Conservation (phyloP, 2,888 invertebrate species). For the Diaperis boleti region DNA sequence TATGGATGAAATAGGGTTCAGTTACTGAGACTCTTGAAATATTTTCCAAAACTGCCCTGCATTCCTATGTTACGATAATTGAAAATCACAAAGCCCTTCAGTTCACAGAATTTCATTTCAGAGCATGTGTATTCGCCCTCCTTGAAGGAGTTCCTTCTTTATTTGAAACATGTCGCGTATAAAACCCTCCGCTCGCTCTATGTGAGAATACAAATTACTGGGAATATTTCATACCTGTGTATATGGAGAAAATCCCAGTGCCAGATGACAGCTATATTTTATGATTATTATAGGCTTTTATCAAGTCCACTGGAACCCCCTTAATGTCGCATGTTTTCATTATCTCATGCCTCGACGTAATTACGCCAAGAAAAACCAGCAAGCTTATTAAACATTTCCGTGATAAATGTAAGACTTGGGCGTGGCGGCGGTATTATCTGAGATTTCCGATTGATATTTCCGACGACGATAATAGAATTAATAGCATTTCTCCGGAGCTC, state of each 20-base stretch:
- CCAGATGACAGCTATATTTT: conserved; percentile 39
- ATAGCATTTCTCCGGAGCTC: neutral
- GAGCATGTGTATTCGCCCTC: too few species aligned
- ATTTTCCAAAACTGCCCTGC: too few species aligned
- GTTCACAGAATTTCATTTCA: too few species aligned
- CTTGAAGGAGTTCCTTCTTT: conserved; percentile 22
- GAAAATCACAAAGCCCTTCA: too few species aligned
- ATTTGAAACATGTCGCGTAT: conserved; percentile 11
- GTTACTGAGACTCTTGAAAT: too few species aligned
- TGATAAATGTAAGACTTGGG: conserved; percentile 25
- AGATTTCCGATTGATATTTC: conserved; percentile 4
- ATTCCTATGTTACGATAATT: too few species aligned
- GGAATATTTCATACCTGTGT: conserved; percentile 37
- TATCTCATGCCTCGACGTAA: neutral
- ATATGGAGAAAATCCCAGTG: conserved; percentile 36
- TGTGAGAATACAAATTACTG: conserved; percentile 32
- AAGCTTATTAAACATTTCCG: conserved; percentile 15
- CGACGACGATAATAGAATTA: conserved; percentile 6
- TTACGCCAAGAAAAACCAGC: conserved; percentile 17
- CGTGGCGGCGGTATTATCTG: neutral
- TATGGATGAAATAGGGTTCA: too few species aligned
- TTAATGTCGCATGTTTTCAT: conserved; percentile 35
- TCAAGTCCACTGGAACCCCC: conserved; percentile 11
- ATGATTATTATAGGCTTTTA: conserved; percentile 34
- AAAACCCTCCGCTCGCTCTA: conserved; percentile 14